Base-by-base conservation (phyloP, 30 jellyfish, hydroid and myxozoan genomes). In the Clytia hemisphaerica region DNA sequence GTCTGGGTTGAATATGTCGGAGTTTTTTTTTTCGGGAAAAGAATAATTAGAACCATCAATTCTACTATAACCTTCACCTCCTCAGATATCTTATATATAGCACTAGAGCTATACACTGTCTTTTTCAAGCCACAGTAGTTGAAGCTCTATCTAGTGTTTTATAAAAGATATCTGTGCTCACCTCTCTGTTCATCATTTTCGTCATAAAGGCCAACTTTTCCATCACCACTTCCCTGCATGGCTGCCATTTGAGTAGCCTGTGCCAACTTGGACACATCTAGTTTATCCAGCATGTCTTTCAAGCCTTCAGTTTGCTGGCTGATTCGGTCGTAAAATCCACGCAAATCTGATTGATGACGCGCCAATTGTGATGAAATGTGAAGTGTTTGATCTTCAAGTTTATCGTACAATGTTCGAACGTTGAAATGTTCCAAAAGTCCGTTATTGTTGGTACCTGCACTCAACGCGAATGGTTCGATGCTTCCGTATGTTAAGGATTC, bases 291-390 rank as follows among this genome's bases (percentile, higher is more conserved):
- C 94, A 91, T 83, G 22, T 75, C 79, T 60, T 91, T 91, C 65
- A 91, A 37, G 35, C 99, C 99, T 49, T 91, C 99, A 0, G 99
- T 82, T 47, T 91, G 99, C 58, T 81, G 99, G 59, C 93, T 83
- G 6, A 91, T 91, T 66, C 95, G 71, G 70, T 82, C 95, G 58
- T 91, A 91, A 44, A 91, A 91, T 4, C 99, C 95, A 9, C 99
- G 80, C 54, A 91, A 83, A 51, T 91, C 99, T n/a, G 95, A 35
- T 40, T 91, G 99, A 55, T 91, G 99, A 6, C 94, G 67, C 6
- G 94, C 95, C n/a, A 91, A 79, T 59, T 91, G 99, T 1, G 99
- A 91, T 12, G 99, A 84, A 68, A 91, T 73, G 40, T 91, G 95
- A 0, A 91, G 77, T 26, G 94, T 91, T 63, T 91, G 99, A 37